A percentile compares a stretch with the other conserved stretches of the same genome.
phyloP scores from a whole-genome alignment of 64 coral and sea anemone species.

The Pachyseris speciosa region DNA sequence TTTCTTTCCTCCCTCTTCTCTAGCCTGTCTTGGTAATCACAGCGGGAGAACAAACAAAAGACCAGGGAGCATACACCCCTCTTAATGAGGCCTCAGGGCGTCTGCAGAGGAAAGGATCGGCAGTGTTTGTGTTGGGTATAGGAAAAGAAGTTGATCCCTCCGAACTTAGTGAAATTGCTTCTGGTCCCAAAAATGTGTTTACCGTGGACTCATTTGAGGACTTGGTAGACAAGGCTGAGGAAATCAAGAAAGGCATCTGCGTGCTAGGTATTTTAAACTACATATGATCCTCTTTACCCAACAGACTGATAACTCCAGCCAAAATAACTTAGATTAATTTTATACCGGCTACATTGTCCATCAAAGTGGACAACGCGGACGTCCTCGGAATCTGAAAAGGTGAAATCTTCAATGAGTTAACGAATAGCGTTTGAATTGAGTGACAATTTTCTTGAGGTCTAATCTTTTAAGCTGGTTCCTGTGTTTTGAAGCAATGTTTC shows the following conservation, averaged over 20 bases:
- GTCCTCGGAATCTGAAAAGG: no score
- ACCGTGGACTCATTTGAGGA: slow-evolving; percentile 14
- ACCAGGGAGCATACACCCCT: not conserved
- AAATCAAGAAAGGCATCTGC: not conserved
- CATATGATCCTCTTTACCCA: no score
- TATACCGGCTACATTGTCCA: no score
- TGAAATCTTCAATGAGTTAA: no score
- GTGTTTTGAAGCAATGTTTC: no score
- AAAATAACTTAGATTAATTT: no score
- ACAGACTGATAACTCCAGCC: no score
- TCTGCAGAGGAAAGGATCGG: not conserved
- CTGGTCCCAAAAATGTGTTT: not conserved
- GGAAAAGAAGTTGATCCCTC: not conserved
- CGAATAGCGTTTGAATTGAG: no score
- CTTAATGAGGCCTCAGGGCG: slow-evolving; percentile 1
- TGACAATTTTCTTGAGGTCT: no score
- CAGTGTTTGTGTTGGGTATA: slow-evolving; percentile 44
- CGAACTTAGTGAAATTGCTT: slow-evolving; percentile 43
- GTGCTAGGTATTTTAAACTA: not conserved
- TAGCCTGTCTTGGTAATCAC: slow-evolving; percentile 51
- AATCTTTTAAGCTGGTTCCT: no score
- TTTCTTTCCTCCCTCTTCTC: not conserved
- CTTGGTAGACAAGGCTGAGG: not conserved
- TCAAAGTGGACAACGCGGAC: no score
- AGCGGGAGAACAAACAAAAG: slow-evolving; percentile 56